Percentiles rank a stretch among this genome's conserved stretches.
These are phyloP conservation scores for Delphinapterus leucas DNA, from an alignment of 2,113 vertebrate genomes.

Conservation along the genomic window DNA sequence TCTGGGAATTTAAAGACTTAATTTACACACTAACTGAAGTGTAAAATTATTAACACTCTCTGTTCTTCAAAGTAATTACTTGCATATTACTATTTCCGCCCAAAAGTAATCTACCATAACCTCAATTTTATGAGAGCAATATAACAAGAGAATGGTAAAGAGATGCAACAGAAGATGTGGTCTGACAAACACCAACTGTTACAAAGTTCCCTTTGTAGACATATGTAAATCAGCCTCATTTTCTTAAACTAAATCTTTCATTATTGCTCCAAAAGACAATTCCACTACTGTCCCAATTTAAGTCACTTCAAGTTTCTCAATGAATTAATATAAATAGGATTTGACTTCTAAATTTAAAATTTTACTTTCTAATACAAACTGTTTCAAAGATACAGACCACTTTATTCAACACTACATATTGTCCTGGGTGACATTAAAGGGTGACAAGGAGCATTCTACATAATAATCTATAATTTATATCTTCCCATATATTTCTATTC, in stretches of 20 bases:
- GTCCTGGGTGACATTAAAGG: not conserved
- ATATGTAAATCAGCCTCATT: not conserved
- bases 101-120: not conserved
- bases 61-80: conserved; percentile 5
- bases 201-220: not conserved
- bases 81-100: not conserved
- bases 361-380: conserved; percentile 28
- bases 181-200: not conserved
- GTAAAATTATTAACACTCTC: not conserved
- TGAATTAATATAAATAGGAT: not conserved
- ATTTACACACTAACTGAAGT: not conserved
- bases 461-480: not conserved
- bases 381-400: not conserved
- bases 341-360: conserved; percentile 29
- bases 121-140: not conserved
- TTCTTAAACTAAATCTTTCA: not conserved
- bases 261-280: not conserved
- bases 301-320: conserved; percentile 4
- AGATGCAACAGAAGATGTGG: not conserved
- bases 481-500: not conserved
- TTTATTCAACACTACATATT: not conserved
- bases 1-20: conserved; percentile 22
- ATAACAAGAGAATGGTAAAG: conserved; percentile 1
- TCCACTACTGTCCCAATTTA: not conserved
- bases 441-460: not conserved